These are phyloP conservation scores for Coregonus suidteri DNA, from an alignment of 2,797 vertebrate species.

Conservation along the genomic window DNA sequence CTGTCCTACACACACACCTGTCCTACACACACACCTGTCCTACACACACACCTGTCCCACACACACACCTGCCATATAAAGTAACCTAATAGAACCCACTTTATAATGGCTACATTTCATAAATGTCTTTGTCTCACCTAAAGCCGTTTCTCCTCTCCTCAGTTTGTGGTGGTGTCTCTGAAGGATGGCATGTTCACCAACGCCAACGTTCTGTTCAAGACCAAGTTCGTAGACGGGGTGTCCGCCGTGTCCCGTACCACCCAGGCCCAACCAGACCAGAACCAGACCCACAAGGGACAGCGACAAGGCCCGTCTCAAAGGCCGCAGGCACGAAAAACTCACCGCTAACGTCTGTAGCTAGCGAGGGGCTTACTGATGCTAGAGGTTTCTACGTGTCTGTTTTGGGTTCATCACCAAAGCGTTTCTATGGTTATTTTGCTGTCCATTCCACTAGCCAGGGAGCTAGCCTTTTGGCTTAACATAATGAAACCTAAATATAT, in stretches of 20 bases:
- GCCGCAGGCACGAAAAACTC: conserved; percentile 60
- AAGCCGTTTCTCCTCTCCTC: not conserved
- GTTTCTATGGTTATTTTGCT: fast-evolving
- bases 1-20: not conserved
- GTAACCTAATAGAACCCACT: not conserved
- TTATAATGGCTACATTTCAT: too few species aligned
- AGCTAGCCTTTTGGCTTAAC: too few species aligned
- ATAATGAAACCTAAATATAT: too few species aligned
- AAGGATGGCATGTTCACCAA: conserved; percentile 99
- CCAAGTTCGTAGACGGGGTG: conserved; percentile 92
- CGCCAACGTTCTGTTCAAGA: conserved; percentile 94
- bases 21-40: too few species aligned
- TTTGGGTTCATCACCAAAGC: too few species aligned
- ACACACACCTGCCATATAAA: too few species aligned
- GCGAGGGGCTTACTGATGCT: not conserved
- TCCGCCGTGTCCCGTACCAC: conserved; percentile 82
- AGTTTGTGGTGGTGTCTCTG: conserved; percentile 97
- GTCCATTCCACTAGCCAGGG: too few species aligned
- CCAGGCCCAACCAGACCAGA: conserved; percentile 71
- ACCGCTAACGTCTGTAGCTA: not conserved
- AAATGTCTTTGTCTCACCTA: too few species aligned
- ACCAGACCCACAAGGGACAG: conserved; percentile 43
- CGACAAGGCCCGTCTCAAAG: conserved; percentile 71
- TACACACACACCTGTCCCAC: not conserved
- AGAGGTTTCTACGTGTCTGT: not conserved